These are phyloP conservation scores for Bubalus kerabau DNA, from an alignment of 2,113 vertebrate genomes.

Conservation along the genomic window DNA sequence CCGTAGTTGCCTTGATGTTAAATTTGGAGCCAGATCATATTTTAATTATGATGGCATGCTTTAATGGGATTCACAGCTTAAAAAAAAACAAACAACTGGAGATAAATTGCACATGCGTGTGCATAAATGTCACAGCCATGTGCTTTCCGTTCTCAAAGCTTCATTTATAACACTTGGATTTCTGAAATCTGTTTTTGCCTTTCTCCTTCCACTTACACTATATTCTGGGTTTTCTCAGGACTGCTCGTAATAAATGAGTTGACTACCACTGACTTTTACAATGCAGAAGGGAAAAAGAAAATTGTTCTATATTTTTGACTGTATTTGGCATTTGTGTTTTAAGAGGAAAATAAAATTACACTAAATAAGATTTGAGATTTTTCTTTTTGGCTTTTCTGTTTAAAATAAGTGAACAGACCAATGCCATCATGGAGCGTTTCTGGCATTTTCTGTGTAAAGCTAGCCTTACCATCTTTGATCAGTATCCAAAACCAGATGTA, in stretches of 20 bases:
- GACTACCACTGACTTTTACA: neutral
- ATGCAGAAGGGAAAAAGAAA: neutral
- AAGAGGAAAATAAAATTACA: neutral
- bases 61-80: neutral
- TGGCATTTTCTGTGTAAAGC: neutral
- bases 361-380: neutral
- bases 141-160: neutral
- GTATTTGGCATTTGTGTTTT: neutral
- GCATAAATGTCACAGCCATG: neutral
- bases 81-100: neutral
- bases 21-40: conserved; percentile 31
- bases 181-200: conserved; percentile 23
- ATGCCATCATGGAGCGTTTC: neutral
- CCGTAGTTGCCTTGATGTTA: neutral
- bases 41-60: conserved; percentile 4
- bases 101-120: neutral
- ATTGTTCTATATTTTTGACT: neutral
- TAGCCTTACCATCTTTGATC: neutral
- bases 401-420: conserved; percentile 9
- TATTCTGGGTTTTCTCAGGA: neutral
- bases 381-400: neutral
- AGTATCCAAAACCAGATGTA: neutral
- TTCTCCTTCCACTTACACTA: neutral
- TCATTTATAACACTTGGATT: neutral
- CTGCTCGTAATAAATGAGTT: neutral